Evolutionary conservation across 2,888 invertebrate genomes (phyloP), one percentile per base, ranked within the genome.

Genomic region (Trypoxylon attenuatum): DNA sequence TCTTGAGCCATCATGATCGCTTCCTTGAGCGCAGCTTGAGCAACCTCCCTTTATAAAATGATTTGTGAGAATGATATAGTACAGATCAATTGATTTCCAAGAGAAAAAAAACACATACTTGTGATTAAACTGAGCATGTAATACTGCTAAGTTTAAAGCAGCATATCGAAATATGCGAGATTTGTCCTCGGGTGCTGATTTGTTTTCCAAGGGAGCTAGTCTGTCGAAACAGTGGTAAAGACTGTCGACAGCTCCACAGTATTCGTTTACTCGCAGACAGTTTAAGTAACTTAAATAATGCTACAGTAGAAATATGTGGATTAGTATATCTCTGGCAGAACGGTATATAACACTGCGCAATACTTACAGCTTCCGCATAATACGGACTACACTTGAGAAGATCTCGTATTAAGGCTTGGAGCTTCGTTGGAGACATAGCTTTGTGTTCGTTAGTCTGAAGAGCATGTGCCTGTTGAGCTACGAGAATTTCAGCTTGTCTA

Each of bases 251-350:
- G 92, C 95, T 23, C 92, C 95, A 80, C 94, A 94, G 82, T 94
- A 96, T 85, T 98, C 98, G 77, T 94, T 93, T 39, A 95, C 91
- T 18, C 97, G 90, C 64, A 97, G 88, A 82, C 94, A 95, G 87
- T 98, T 98, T 82, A 98, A 88, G 84, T 96, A 97, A 80, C 94
- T 95, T 38, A 98, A 89, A 83, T 94, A 97, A 88, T 97, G 96
- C 95, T 95, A 88, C 15, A 69, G 67, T 23, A 49, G 2, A 50
- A 46, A 25, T 21, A 49, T 25, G n/a, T n/a, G n/a, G n/a, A n/a
- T n/a, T n/a, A n/a, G n/a, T n/a, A n/a, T n/a, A n/a, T n/a, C n/a
- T n/a, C n/a, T n/a, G n/a, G n/a, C n/a, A n/a, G n/a, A n/a, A n/a
- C n/a, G n/a, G n/a, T n/a, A n/a, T n/a, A n/a, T n/a, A n/a, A n/a